These are phyloP conservation scores for Ibidorhyncha struthersii DNA, from an alignment of 2,113 vertebrate species.

Conservation along the genomic window DNA sequence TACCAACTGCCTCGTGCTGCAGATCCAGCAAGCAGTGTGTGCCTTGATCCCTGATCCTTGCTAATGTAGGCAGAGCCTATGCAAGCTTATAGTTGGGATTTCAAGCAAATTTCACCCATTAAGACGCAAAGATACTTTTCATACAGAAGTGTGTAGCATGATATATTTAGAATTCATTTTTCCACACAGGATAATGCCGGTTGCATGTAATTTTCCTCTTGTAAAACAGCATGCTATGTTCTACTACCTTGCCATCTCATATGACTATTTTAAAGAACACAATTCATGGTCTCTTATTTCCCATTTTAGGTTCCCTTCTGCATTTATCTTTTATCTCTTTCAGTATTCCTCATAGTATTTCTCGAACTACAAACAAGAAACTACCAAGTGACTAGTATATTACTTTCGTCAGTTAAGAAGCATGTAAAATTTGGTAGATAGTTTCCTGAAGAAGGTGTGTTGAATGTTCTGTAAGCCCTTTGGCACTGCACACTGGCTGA, in stretches of 20 bases:
- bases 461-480: background rate
- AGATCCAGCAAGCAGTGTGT: background rate
- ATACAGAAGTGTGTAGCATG: background rate
- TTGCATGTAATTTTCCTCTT: background rate
- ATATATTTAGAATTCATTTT: background rate
- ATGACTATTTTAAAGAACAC: background rate
- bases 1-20: background rate
- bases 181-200: background rate
- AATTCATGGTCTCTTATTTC: background rate
- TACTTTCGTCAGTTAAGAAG: background rate
- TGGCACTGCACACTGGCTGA: background rate
- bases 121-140: background rate
- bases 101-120: background rate
- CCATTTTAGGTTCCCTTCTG: background rate
- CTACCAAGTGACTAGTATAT: background rate
- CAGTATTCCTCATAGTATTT: background rate
- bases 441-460: background rate
- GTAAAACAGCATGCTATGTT: background rate
- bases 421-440: background rate
- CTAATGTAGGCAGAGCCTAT: background rate
- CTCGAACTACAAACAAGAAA: background rate
- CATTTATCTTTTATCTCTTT: background rate
- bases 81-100: accelerated
- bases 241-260: background rate
- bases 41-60: background rate